These are phyloP conservation scores for Latheticus oryzae DNA, from an alignment of 2,888 invertebrate genomes.

Conservation along the genomic window DNA sequence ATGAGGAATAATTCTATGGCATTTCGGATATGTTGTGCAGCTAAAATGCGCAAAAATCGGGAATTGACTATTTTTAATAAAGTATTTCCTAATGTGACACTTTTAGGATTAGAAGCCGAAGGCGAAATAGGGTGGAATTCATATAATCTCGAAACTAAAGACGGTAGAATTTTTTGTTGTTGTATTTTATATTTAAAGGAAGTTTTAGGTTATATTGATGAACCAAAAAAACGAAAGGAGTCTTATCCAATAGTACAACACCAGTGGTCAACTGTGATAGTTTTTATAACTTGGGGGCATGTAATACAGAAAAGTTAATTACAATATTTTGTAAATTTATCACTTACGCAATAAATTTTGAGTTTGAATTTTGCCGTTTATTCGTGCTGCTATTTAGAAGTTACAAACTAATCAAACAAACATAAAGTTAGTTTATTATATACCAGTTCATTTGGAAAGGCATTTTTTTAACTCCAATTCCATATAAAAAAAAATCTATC, in stretches of 20 bases:
- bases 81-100: conserved; percentile 53
- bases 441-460: no score
- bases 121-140: conserved; percentile 61
- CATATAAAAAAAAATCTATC: no score
- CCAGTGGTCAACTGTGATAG: conserved; percentile 56
- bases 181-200: conserved; percentile 36
- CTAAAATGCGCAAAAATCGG: conserved; percentile 51
- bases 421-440: no score
- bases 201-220: conserved; percentile 30
- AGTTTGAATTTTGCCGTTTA: no score
- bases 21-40: conserved; percentile 56
- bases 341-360: neutral
- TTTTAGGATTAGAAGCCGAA: conserved; percentile 56
- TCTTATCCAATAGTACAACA: conserved; percentile 51
- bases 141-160: conserved; percentile 24
- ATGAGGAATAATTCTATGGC: conserved; percentile 51
- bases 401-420: no score
- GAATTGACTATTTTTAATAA: conserved; percentile 52
- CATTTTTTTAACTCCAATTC: no score
- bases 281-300: conserved; percentile 56
- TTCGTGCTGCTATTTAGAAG: no score
- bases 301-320: conserved; percentile 12
- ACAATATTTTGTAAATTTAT: neutral
- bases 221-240: conserved; percentile 45
- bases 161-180: conserved; percentile 30